Base-by-base conservation (phyloP, 2,797 vertebrate species). In the Bucorvus abyssinicus region DNA sequence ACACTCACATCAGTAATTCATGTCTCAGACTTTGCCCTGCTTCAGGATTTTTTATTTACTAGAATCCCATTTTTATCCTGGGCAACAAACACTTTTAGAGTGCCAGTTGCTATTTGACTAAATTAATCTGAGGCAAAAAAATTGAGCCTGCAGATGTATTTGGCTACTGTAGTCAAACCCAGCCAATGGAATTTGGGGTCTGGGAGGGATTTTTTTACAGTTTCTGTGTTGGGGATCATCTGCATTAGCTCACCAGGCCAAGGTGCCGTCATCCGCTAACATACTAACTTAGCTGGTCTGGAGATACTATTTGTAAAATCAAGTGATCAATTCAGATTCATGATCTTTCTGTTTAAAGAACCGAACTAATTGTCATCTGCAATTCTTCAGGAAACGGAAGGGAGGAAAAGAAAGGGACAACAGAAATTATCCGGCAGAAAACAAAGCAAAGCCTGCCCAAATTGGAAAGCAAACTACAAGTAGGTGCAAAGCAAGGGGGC, bases 401-500 rank as follows among this genome's bases (percentile, higher is more conserved):
- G 27, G 18, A 38, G 6, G 16, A 61, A 56, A 74, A 79, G 45
- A 19, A 79, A 68, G 5, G 24, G 7, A 27, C 7, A 78, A 65
- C 17, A 29, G 27, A 87, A 94, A 55, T 9, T 3, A 32, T 52
- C 23, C 57, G 9, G 2, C 36, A 68, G 23, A 70, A 63, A 34
- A n/a, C 2, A 29, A 68, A 55, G 21, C 3, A 67, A 49, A 69
- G 12, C 36, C 3, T 47, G 14, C 36, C 1, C 1, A 75, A 78
- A 57, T 0, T 55, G 12, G 47, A 91, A 91, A 57, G 45, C 14
- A 20, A 40, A 30, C 78, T 64, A 38, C 9, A 67, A 85, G 23
- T 14, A n/a, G 1, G 1, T 34, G 56, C 3, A 60, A 76, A 82
- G 23, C 3, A 87, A 57, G 26, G 12, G 63, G 4, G 1, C 0